Conservation (phyloP, 2,797 vertebrate genomes). For the Gallinago stenura region DNA sequence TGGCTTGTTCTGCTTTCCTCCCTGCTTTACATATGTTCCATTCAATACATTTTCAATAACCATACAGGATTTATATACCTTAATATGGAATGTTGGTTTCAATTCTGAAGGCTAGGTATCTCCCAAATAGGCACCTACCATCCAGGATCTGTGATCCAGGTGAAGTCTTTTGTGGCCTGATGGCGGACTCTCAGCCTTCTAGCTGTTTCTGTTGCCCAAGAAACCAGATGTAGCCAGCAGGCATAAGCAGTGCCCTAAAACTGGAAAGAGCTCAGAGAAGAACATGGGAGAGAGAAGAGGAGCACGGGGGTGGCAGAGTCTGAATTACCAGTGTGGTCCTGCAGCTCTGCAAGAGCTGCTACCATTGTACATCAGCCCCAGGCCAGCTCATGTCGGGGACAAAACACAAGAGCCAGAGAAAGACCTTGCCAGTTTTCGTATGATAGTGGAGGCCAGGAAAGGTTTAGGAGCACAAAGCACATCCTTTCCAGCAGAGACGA, state of each 20-base stretch:
- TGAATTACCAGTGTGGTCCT: rapidly evolving
- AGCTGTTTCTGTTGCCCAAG: background rate
- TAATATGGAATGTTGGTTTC: background rate
- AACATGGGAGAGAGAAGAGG: background rate
- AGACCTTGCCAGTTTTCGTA: rapidly evolving
- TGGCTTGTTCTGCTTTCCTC: background rate
- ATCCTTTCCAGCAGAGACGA: background rate
- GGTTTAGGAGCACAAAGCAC: background rate
- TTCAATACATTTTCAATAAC: background rate
- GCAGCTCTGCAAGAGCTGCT: background rate
- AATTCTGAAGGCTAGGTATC: rapidly evolving
- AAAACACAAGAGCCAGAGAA: background rate
- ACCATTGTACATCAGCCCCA: rapidly evolving
- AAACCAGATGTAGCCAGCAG: background rate
- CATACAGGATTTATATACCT: background rate
- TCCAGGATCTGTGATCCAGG: background rate
- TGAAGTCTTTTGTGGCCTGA: background rate
- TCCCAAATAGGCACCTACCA: background rate
- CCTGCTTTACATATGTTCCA: background rate
- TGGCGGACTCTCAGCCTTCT: background rate
- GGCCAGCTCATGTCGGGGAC: background rate
- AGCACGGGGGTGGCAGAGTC: rapidly evolving
- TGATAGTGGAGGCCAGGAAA: background rate
- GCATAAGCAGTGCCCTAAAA: background rate
- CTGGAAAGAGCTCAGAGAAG: background rate